Base-by-base conservation (phyloP, 2,888 invertebrate species). In the Drosophila eohydei region DNA sequence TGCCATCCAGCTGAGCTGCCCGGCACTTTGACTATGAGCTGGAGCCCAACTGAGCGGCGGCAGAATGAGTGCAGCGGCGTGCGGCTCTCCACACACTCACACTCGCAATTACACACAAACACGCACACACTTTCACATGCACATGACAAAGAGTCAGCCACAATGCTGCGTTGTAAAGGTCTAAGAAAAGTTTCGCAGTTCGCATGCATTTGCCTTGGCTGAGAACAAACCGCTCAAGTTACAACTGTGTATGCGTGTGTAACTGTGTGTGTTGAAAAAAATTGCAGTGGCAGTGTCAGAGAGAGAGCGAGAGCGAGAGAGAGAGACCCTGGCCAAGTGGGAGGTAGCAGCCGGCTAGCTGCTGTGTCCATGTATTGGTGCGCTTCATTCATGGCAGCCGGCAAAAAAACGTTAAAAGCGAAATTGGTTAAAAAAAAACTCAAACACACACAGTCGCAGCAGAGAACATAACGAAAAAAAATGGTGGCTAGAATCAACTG, bases 381-480 rank as follows among this genome's bases (percentile, higher is more conserved):
- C 60, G 87, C 83, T 88, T 88, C 87, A 90, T 87, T 87, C 87
- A 88, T 88, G 80, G 86, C 74, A 82, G 83, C 87, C 84, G 90
- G 88, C 86, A 85, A 80, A 84, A 79, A 88, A 83, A 80, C 80
- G 84, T 87, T 86, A 90, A 90, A 90, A 88, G 89, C 88, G 90
- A 88, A 88, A 88, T 88, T 88, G 86, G 76, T 76, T 77, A 83
- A 58, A 61, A 78, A 60, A 61, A 60, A 48, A 21, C 46, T 56
- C 55, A 57, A 54, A 30, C 34, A 21, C 51, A 50, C 34, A 51
- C 52, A 52, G 14, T 30, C 51, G 8, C 51, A 36, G 36, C 21
- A 40, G 41, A 61, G 71, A 67, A 69, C 70, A 56, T 11, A 38
- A 34, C 51, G 43, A 50, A 60, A 71, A 76, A 89, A 86, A 90